phyloP scores from a whole-genome alignment of 2,888 invertebrate genomes.

The Napeogenes sylphis region DNA sequence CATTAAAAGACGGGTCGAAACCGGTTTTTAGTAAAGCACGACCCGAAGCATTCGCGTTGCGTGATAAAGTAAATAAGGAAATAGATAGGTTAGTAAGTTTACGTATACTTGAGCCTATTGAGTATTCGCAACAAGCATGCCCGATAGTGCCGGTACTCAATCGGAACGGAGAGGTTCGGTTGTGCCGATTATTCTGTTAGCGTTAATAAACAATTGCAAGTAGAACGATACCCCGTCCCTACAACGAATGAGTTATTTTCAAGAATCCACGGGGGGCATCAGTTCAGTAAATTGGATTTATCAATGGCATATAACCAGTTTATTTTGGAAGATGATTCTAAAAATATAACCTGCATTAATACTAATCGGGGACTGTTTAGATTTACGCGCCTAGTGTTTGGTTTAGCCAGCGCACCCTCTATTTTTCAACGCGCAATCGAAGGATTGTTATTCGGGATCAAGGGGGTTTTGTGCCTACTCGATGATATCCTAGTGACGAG shows the following conservation, averaged over 20 bases:
- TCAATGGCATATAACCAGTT: constrained; percentile 31
- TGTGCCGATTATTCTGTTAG: constrained; percentile 30
- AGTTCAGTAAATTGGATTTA: constrained; percentile 19
- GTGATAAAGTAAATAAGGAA: constrained; percentile 22
- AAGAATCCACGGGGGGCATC: constrained; percentile 28
- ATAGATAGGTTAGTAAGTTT: constrained; percentile 18
- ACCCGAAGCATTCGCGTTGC: constrained; percentile 19
- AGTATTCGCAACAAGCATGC: constrained; percentile 24
- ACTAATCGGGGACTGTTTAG: too few species aligned
- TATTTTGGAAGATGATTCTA: constrained; percentile 19
- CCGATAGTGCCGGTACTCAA: constrained; percentile 27
- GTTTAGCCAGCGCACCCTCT: not conserved
- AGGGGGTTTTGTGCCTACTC: constrained; percentile 22
- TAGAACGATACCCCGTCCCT: constrained; percentile 33
- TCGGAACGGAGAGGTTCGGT: constrained; percentile 12
- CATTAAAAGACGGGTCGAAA: constrained; percentile 25
- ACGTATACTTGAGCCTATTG: constrained; percentile 19
- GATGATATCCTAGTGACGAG: constrained; percentile 27
- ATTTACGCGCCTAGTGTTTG: too few species aligned
- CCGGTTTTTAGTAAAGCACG: constrained; percentile 29
- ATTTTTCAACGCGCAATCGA: not conserved
- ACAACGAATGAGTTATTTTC: constrained; percentile 28
- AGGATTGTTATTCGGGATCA: constrained; percentile 20
- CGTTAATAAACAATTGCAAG: constrained; percentile 32
- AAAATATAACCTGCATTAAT: constrained; percentile 20